Evolutionary conservation across 2,113 vertebrate genomes (phyloP), one percentile per base, ranked within the genome.

Genomic region (Brachypteracias leptosomus): DNA sequence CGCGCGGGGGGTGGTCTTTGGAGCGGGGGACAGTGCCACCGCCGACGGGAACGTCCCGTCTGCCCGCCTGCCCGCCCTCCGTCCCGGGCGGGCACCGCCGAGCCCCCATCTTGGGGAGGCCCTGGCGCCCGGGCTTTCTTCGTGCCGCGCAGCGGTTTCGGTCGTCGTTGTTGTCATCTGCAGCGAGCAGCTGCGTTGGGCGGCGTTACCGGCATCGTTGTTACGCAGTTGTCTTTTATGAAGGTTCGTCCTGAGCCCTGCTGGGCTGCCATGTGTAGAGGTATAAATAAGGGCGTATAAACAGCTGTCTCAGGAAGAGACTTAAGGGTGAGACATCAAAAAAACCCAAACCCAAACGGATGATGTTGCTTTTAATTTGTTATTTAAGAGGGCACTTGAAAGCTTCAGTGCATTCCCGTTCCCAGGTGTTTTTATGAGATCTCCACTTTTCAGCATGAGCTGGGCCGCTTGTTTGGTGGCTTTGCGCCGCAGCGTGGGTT

Each of bases 391-490:
- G 5, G 16, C 63, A 55, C 47, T 20, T 21, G 47, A 16, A 18
- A 46, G 25, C 66, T 46, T 16, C 29, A 4, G 19, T 2, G 33
- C 33, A 6, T 25, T 35, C 52, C 52, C 3, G 4, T 52, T 57
- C 14, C 29, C 49, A 33, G 75, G 47, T 67, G 0, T 62, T 61
- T 76, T 31, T 7, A 13, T 4, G 40, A 49, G 35, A 12, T 10
- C 7, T 2, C 12, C 31, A 22, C 42, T 26, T 75, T 80, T 33
- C 1, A 2, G 0, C 28, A 2, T 8, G 25, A 25, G 11, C 20
- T 33, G 1, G 3, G 25, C 4, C 0, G 14, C 55, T 40, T 2
- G 18, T 40, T 36, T 22, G 2, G 4, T 1, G 16, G 42, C 10
- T 44, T 6, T 17, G n/a, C 57, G 54, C n/a, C 0, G 2, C 2